Base-by-base conservation (phyloP, 2,888 invertebrate genomes). In the Desoria tigrina region DNA sequence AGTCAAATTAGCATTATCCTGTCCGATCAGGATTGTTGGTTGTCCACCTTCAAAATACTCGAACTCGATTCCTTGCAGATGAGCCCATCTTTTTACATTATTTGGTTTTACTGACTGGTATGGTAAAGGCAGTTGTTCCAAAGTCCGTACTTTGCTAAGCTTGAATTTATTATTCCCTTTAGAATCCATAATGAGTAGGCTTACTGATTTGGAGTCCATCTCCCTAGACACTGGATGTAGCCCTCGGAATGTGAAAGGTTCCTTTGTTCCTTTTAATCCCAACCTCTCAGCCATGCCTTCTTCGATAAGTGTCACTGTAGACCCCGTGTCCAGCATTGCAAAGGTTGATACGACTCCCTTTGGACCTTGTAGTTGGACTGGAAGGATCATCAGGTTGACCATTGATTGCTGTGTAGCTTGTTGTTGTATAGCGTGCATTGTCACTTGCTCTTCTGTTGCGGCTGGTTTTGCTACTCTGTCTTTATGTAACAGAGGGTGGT, bases 11-110 rank as follows among this genome's bases (percentile, higher is more conserved):
- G 16, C n/a, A 18, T 69, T 21, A n/a, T 69, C 66, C 14, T 26
- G 24, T 1, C 69, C 69, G 42, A 69, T 66, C 4, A 69, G 18
- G 1, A 68, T 59, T 3, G 21, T 51, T 0, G 64, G 68, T 21
- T 21, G 14, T 18, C 11, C 49, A n/a, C 18, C 49, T 49, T 49
- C 49, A 49, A 16, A 49, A 11, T 11, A 16, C n/a, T 49, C 49
- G 18, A 49, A 16, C 11, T 9, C 7, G 7, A 49, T 11, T 7
- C 18, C 18, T 18, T 21, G 14, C 21, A 49, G 49, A 18, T 49
- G 49, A 11, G 9, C 18, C 49, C 49, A 49, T 21, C 18, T 49
- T 7, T 49, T 49, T 7, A 49, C 14, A n/a, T 7, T 9, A 7
- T 49, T 49, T 18, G 14, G 14, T 18, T 18, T 49, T 16, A 49